Conservation (phyloP, 1,140 invertebrate species). For the Aphelinus certus region DNA sequence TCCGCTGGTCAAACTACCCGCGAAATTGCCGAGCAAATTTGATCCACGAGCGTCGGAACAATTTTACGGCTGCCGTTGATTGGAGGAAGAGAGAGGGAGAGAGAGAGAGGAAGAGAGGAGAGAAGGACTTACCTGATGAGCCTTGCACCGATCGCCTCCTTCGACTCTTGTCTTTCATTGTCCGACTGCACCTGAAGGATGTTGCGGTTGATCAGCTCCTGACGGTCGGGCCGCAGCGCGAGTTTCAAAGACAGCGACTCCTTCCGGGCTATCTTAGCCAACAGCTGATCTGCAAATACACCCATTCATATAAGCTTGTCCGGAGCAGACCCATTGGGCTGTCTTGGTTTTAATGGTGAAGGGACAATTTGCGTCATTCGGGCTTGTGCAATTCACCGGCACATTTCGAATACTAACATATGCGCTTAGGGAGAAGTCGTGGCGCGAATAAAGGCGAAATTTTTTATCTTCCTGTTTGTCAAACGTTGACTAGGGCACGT, state of each 20-base stretch:
- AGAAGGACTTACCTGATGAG: constrained; percentile 77
- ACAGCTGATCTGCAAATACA: constrained; percentile 70
- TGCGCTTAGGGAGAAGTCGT: too few relatives aligned
- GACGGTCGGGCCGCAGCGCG: constrained; percentile 87
- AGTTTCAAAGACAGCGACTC: constrained; percentile 96
- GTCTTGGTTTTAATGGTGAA: too few relatives aligned
- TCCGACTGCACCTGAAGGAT: constrained; percentile 93
- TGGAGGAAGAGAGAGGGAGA: background rate
- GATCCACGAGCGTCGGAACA: too few relatives aligned
- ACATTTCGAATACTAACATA: too few relatives aligned
- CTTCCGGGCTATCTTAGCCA: constrained; percentile 92
- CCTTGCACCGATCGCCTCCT: constrained; percentile 93
- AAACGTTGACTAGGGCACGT: too few relatives aligned
- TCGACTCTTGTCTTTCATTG: constrained; percentile 91
- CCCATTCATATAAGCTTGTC: background rate
- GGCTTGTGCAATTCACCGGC: too few relatives aligned
- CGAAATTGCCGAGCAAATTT: too few relatives aligned
- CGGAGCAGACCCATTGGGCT: too few relatives aligned
- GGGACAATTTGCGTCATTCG: too few relatives aligned
- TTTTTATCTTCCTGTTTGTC: too few relatives aligned
- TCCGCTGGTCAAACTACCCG: too few relatives aligned
- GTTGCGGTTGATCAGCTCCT: constrained; percentile 96
- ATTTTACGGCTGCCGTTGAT: background rate
- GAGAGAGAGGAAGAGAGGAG: background rate
- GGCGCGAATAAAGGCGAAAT: too few relatives aligned